Evolutionary conservation across 2,797 vertebrate genomes (phyloP).

Genomic region (Pteropus rufus): DNA sequence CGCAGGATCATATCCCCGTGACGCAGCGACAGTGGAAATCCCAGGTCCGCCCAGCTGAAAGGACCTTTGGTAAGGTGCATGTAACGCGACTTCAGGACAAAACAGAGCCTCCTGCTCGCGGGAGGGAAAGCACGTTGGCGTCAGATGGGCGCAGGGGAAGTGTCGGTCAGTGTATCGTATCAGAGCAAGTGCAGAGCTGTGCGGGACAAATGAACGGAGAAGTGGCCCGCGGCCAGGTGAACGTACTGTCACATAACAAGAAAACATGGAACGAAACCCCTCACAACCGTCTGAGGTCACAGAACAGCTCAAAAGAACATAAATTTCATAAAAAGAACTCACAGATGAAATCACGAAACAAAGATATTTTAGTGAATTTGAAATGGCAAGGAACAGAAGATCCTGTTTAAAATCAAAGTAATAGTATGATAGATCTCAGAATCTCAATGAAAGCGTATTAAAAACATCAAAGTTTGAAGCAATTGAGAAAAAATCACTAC

Average conservation of each 20-base stretch:
- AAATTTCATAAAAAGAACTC: neutral
- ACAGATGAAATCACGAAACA: neutral
- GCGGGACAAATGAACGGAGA: too few species aligned
- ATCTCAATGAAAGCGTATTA: neutral
- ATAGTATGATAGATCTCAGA: neutral
- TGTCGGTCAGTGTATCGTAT: neutral
- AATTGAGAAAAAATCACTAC: neutral
- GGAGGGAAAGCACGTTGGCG: neutral
- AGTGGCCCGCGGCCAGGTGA: accelerated
- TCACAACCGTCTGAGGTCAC: neutral
- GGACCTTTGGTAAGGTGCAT: neutral
- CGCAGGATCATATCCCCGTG: too few species aligned
- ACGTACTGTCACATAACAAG: neutral
- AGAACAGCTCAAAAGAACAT: neutral
- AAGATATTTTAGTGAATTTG: neutral
- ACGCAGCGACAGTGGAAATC: neutral
- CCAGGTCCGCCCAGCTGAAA: neutral
- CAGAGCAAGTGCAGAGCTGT: neutral
- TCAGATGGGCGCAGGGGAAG: neutral
- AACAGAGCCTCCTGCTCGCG: neutral
- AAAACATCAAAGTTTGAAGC: neutral
- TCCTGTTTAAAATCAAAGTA: neutral
- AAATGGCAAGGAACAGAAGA: neutral
- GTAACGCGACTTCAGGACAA: neutral
- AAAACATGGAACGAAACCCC: neutral